Evolutionary conservation across 2,888 invertebrate genomes (phyloP).

Genomic region (Drosophila antonietae): DNA sequence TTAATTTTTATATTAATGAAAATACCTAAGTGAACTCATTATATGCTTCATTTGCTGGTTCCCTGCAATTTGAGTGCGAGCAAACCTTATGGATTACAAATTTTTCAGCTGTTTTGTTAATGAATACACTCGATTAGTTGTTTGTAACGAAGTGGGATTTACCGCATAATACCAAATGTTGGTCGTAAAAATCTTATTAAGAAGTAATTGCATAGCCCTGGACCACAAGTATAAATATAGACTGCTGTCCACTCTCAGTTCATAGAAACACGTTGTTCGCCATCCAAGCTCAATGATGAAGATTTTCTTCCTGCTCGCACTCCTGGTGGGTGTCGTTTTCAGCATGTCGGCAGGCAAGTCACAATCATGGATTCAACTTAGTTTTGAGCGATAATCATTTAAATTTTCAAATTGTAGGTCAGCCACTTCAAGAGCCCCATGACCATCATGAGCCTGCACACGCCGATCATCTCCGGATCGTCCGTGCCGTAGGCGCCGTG

Average conservation of each 20-base stretch:
- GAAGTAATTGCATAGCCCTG: neutral
- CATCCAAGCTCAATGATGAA: constrained; percentile 56
- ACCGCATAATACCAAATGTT: constrained; percentile 2
- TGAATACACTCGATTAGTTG: neutral
- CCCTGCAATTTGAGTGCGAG: no score
- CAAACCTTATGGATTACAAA: neutral
- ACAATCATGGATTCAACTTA: neutral
- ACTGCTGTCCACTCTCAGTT: neutral
- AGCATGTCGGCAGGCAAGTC: constrained; percentile 54
- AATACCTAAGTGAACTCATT: neutral
- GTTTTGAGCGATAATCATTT: neutral
- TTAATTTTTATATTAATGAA: neutral
- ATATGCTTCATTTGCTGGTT: neutral
- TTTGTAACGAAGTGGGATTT: neutral
- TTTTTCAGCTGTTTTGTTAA: constrained; percentile 3
- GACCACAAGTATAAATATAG: constrained; percentile 43
- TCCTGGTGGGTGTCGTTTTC: constrained; percentile 53
- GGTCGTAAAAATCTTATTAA: neutral
- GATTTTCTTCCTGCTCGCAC: constrained; percentile 38
- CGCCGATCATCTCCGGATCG: neutral
- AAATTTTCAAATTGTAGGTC: constrained; percentile 32
- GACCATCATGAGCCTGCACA: rapidly evolving
- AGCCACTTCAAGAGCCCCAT: neutral
- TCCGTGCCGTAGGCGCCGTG: constrained; percentile 9
- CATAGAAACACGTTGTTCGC: constrained; percentile 43